Base-by-base conservation (phyloP, 2,113 vertebrate species). In the Rhabdomys dilectus region DNA sequence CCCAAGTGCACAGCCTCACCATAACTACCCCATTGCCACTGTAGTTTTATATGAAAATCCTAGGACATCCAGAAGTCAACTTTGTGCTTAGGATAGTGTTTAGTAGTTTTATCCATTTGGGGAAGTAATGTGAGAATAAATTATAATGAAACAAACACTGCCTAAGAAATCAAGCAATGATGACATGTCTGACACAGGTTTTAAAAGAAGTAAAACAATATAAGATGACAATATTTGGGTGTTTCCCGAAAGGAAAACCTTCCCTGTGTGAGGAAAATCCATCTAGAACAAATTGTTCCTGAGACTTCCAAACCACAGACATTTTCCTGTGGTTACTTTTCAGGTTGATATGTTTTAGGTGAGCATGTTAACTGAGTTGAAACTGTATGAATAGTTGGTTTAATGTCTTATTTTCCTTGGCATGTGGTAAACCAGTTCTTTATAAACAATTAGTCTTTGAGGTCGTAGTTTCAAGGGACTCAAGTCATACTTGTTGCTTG, bases 331-430 rank as follows among this genome's bases (percentile, higher is more conserved):
- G 90, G 56, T 64, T 91, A 75, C 82, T 95, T 94, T 80, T 88
- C 91, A 66, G 89, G 77, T 81, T 91, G 16, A 15, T 95, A 22
- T 94, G 29, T 90, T 95, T 97, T 87, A 96, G 75, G 78, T 94
- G 56, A 95, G 36, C 84, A 26, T 88, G 84, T 70, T 93, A 93
- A 93, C 80, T 85, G 42, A 89, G 58, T 81, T 75, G 56, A 88
- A 93, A 97, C 85, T 80, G 78, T 64, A 48, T 51, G 70, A 91
- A 92, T 92, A 86, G 85, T 96, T 97, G 94, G 56, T 64, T 93
- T 92, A 91, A 93, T 58, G 53, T 96, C 62, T 95, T 96, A 93
- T 96, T 97, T 97, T 91, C 8, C 36, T 97, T 97, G 94, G 93
- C 58, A 48, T 77, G 1, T 78, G 58, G 70, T 21, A 48, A 81